Evolutionary conservation across 2,113 vertebrate species (phyloP), one percentile per base, ranked within the genome.

Genomic region (Ictidomys tridecemlineatus): DNA sequence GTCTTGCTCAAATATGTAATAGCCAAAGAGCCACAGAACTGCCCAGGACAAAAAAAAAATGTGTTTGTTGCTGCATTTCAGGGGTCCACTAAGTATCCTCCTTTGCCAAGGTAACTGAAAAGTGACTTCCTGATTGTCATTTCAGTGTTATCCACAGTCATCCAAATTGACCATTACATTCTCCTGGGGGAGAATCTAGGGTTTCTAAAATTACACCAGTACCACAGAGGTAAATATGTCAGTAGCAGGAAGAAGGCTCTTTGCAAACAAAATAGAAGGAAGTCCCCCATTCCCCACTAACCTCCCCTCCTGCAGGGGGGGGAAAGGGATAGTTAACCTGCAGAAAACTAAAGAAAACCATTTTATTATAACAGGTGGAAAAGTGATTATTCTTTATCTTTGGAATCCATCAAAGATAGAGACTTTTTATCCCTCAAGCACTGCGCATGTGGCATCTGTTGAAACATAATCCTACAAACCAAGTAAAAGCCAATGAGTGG

Each of bases 51-150:
- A 94, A 97, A 85, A 97, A 94, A 97, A 85, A 78, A 67, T 17
- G 0, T 91, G 95, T 95, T 97, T 98, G 89, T 98, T 97, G 91
- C 91, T 73, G 95, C 98, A 94, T 97, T 98, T 97, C 98, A 98
- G 98, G 99, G 98, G 98, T 98, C 97, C 97, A 96, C 95, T 0
- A 30, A 4, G 93, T 98, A 98, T 99, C 97, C 97, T 98, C 96
- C 97, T 98, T 99, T 99, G 98, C 97, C 97, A 96, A 58, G 0
- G 98, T 99, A 99, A 99, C 97, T n/a, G 96, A 99, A 98, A 98
- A 97, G 97, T 97, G 97, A 97, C 97, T 99, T 99, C 98, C 98
- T 98, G 97, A 98, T 97, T 98, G 97, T 95, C 96, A 98, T 98
- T 98, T 98, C 98, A 97, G 96, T 86, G 63, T 98, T 98, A 96